Evolutionary conservation across 30 jellyfish, hydroid and myxozoan genomes (phyloP).

Genomic region (Chrysaora quinquecirrha): DNA sequence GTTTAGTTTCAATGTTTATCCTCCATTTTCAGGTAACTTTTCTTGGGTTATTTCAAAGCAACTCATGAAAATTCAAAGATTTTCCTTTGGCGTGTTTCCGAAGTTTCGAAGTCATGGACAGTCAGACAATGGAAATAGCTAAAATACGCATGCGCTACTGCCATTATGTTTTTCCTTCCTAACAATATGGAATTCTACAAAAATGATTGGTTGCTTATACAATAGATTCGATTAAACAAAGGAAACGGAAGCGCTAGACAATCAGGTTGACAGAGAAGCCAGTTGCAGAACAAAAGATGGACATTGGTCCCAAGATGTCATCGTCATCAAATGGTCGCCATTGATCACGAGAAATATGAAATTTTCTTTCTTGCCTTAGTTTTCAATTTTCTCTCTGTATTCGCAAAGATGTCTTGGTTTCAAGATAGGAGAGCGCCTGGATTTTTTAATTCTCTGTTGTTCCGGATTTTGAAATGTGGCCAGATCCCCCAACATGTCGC

Average conservation of each 20-base stretch:
- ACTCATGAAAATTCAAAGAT: not conserved
- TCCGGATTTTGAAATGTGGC: slow-evolving; percentile 78
- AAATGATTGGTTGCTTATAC: slow-evolving; percentile 35
- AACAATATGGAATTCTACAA: slow-evolving; percentile 18
- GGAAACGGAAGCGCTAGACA: not conserved
- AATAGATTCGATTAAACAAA: not conserved
- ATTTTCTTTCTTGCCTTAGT: not conserved
- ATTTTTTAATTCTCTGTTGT: slow-evolving; percentile 51
- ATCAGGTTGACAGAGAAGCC: not conserved
- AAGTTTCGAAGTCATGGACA: slow-evolving; percentile 17
- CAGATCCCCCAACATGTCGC: slow-evolving; percentile 96
- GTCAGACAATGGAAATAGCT: slow-evolving; percentile 43
- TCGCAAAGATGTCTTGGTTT: slow-evolving; percentile 83
- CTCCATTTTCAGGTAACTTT: not conserved
- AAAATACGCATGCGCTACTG: slow-evolving; percentile 48
- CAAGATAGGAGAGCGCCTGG: slow-evolving; percentile 79
- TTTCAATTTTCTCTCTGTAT: not conserved
- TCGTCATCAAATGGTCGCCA: not conserved
- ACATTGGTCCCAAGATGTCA: slow-evolving; percentile 1
- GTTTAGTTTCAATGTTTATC: not conserved
- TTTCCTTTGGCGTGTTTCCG: slow-evolving; percentile 59
- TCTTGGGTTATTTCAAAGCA: not conserved
- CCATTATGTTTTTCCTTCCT: not conserved
- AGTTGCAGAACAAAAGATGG: slow-evolving; percentile 1
- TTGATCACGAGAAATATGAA: not conserved